phyloP scores from a whole-genome alignment of 2,113 vertebrate species.

The Amphilophus citrinellus region DNA sequence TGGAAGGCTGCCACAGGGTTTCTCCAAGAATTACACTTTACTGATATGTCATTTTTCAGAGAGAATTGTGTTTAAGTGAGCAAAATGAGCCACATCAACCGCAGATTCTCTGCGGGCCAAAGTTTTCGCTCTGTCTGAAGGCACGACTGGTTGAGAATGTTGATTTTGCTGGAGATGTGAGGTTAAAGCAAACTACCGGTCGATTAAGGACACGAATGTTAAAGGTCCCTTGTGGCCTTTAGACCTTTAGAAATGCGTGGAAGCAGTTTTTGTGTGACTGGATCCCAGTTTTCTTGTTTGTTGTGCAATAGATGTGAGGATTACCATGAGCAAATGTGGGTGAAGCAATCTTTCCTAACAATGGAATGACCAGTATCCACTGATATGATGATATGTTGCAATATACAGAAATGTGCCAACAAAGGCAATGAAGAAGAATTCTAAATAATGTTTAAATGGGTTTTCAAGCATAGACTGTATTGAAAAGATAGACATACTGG shows the following conservation, averaged over 20 bases:
- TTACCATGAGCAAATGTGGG: background rate
- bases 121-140: constrained; percentile 4
- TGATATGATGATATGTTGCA: background rate
- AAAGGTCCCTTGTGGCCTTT: background rate
- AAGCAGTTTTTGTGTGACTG: background rate
- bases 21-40: constrained; percentile 46
- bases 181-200: constrained; percentile 1
- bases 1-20: constrained; percentile 50
- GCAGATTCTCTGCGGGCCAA: constrained; percentile 15
- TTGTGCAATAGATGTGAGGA: background rate
- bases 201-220: background rate
- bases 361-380: background rate
- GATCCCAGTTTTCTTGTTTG: background rate
- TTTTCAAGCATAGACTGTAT: background rate
- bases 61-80: constrained; percentile 36
- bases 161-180: constrained; percentile 15
- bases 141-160: constrained; percentile 1
- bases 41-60: constrained; percentile 49
- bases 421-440: background rate
- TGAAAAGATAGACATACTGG: background rate
- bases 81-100: constrained; percentile 27
- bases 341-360: background rate
- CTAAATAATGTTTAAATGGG: background rate
- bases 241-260: background rate
- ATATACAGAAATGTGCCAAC: background rate